Percentiles rank a stretch among this genome's conserved stretches.
These are phyloP conservation scores for Melanostoma mellinum DNA, from an alignment of 2,888 invertebrate species.

Conservation along the genomic window DNA sequence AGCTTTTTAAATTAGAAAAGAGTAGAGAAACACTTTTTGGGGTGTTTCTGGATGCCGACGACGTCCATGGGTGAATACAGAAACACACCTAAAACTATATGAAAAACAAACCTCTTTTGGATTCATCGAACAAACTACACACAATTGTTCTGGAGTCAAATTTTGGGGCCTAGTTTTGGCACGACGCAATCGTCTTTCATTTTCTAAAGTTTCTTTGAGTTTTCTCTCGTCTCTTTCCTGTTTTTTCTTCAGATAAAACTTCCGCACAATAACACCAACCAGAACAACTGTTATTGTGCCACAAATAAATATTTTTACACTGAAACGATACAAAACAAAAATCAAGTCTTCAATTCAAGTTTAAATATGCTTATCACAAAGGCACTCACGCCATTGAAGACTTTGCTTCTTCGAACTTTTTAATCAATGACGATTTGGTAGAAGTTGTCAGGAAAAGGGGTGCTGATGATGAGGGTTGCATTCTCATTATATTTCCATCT, in stretches of 20 bases:
- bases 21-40: too few relatives aligned
- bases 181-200: slow-evolving; percentile 86
- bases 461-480: slow-evolving; percentile 89
- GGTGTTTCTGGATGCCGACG: too few relatives aligned
- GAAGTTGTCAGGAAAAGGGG: slow-evolving; percentile 91
- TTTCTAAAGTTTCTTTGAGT: slow-evolving; percentile 85
- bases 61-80: too few relatives aligned
- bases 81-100: too few relatives aligned
- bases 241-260: slow-evolving; percentile 83
- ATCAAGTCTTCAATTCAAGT: background rate
- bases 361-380: background rate
- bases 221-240: slow-evolving; percentile 84
- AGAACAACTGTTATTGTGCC: slow-evolving; percentile 84
- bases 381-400: slow-evolving; percentile 85
- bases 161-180: slow-evolving; percentile 85
- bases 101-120: slow-evolving; percentile 88
- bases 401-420: slow-evolving; percentile 88
- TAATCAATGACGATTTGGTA: slow-evolving; percentile 88
- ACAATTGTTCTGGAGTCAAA: slow-evolving; percentile 86
- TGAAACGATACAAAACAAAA: slow-evolving; percentile 76
- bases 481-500: slow-evolving; percentile 86
- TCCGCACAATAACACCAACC: slow-evolving; percentile 83
- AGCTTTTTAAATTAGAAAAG: too few relatives aligned
- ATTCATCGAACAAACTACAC: slow-evolving; percentile 93
- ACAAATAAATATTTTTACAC: slow-evolving; percentile 84